Evolutionary conservation across 1,140 invertebrate species (phyloP), one percentile per base, ranked within the genome.

Genomic region (Eurosta solidaginis): DNA sequence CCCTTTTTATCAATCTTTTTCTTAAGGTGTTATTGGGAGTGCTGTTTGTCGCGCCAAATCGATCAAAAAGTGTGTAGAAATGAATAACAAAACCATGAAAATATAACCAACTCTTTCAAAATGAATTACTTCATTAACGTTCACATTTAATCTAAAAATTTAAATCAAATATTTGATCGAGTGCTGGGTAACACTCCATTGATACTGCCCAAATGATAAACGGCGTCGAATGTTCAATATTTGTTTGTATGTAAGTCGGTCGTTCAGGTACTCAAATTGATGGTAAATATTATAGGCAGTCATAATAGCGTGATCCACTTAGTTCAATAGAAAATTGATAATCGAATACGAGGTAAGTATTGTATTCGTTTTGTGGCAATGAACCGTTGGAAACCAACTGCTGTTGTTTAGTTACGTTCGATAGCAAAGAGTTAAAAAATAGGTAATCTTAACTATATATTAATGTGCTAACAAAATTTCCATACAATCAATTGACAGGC

Each of bases 81-180:
- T 54, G 50, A 54, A 54, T 25, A 54, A 14, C 50, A 54, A 54
- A 49, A 54, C 6, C 27, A n/a, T 17, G 3, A 3, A 3, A 17
- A n/a, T 49, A 9, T 54, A 27, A 7, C 50, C 50, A 54, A 54
- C 50, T 25, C 50, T 25, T 54, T 54, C 50, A 54, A 25, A 25
- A 29, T 54, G 50, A 54, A 54, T 54, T 54, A 25, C 50, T 54
- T 54, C 50, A 54, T 54, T 54, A 54, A 27, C 50, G 50, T 54
- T 54, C 27, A 25, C 50, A 27, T 54, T 54, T 54, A 25, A 54
- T 25, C 27, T 25, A 25, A 54, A 54, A 54, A 29, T 54, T 54
- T 54, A 54, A 54, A 54, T 54, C 50, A 54, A 54, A 54, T 54
- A 54, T 54, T 54, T 54, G 50, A 54, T 54, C 50, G 50, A 54